Evolutionary conservation across 1,140 invertebrate species (phyloP).

Genomic region (Diploscapter pachys): DNA sequence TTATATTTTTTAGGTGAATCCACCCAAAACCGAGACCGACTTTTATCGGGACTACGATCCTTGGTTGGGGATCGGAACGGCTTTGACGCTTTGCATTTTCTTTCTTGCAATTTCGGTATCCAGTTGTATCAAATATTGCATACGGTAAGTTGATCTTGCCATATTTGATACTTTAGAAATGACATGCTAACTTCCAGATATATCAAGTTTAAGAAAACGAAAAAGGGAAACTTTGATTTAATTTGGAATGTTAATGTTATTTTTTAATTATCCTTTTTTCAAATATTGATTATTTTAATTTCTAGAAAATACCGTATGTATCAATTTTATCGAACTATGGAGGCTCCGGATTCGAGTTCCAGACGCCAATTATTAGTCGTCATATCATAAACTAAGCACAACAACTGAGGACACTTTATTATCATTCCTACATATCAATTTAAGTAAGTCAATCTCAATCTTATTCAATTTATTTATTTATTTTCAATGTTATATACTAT

Average conservation of each 20-base stretch:
- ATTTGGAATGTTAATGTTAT: no score
- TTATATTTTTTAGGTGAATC: conserved; percentile 23
- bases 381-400: no score
- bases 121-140: conserved; percentile 39
- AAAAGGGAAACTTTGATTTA: conserved; percentile 8
- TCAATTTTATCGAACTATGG: conserved; percentile 15
- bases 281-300: no score
- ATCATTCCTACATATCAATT: no score
- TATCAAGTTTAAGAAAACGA: conserved; percentile 18
- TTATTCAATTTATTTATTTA: no score
- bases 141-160: conserved; percentile 34
- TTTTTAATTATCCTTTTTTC: no score
- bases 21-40: conserved; percentile 37
- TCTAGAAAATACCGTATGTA: conserved; percentile 7
- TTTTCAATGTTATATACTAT: no score
- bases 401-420: no score
- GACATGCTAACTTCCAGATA: conserved; percentile 15
- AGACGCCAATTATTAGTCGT: no score
- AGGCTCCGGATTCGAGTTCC: background rate
- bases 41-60: conserved; percentile 49
- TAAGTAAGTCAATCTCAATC: no score
- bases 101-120: conserved; percentile 47
- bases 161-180: conserved; percentile 12
- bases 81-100: conserved; percentile 43
- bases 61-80: conserved; percentile 49